phyloP scores from a whole-genome alignment of 2,797 vertebrate species.

The Bradypus variegatus region DNA sequence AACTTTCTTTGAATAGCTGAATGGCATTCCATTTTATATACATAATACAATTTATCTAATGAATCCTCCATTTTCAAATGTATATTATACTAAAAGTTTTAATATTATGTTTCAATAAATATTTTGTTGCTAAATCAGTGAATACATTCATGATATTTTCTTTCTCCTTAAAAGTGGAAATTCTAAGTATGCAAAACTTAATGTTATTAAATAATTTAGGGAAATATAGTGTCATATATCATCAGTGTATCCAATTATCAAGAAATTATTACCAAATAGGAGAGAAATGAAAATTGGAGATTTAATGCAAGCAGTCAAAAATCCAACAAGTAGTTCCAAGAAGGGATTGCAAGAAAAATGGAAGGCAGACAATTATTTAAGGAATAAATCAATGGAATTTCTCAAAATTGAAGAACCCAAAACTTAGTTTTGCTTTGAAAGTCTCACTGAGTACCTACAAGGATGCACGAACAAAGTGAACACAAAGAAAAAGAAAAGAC shows the following conservation, averaged over 20 bases:
- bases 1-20: background rate
- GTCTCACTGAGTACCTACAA: background rate
- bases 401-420: background rate
- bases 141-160: no score
- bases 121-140: no score
- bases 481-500: background rate
- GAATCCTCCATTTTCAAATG: background rate
- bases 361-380: background rate
- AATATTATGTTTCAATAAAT: background rate
- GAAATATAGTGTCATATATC: background rate
- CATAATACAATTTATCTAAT: background rate
- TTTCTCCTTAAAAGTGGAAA: background rate
- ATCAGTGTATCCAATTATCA: background rate
- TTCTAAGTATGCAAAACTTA: background rate
- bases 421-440: background rate
- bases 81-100: background rate
- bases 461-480: background rate
- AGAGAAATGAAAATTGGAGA: background rate
- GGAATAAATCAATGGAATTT: slow-evolving; percentile 7
- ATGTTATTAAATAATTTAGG: background rate
- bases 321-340: background rate
- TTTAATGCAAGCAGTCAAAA: background rate
- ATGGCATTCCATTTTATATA: background rate
- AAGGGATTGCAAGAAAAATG: background rate
- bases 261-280: background rate